These are phyloP conservation scores for Trinorchestia longiramus DNA, from an alignment of 1,140 invertebrate species.

Conservation along the genomic window DNA sequence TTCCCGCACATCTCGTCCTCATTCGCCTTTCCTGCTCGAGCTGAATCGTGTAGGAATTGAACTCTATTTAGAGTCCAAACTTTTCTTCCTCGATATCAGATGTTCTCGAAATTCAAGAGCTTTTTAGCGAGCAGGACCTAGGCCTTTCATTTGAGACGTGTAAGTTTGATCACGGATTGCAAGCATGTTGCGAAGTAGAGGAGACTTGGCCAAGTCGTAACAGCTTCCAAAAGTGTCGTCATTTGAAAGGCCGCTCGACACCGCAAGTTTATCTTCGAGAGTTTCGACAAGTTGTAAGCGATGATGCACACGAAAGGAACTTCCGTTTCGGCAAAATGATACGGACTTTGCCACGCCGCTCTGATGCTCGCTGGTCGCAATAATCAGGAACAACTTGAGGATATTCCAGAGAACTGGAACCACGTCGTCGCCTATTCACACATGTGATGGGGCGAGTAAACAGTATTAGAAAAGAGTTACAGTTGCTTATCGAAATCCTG, in stretches of 20 bases:
- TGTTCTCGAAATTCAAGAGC: background rate
- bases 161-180: background rate
- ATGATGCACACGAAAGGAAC: background rate
- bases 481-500: too few relatives aligned
- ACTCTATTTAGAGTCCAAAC: background rate
- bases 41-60: background rate
- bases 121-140: background rate
- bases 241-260: background rate
- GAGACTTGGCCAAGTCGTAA: background rate
- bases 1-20: background rate
- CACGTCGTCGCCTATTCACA: background rate
- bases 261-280: background rate
- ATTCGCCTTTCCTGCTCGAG: background rate
- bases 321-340: background rate
- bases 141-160: background rate
- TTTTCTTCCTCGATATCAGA: background rate
- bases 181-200: background rate
- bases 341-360: background rate
- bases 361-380: background rate
- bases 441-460: too few relatives aligned
- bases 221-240: constrained; percentile 3
- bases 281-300: background rate
- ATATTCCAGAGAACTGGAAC: background rate
- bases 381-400: background rate
- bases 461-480: too few relatives aligned